phyloP scores from a whole-genome alignment of 2,888 invertebrate species.

The Sipha maydis region DNA sequence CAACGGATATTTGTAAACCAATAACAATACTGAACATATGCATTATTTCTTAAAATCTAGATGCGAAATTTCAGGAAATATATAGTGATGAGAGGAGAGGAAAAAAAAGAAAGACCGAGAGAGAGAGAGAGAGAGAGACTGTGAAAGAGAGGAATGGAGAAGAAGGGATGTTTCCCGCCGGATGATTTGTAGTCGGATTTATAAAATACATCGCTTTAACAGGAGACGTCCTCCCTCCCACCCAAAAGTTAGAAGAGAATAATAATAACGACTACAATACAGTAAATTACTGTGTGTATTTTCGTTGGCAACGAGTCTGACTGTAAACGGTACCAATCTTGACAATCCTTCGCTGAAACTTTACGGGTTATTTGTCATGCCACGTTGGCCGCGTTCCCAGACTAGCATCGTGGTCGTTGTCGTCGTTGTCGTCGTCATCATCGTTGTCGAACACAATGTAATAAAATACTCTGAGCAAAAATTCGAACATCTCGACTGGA shows the following conservation, averaged over 20 bases:
- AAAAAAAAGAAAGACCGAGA: neutral
- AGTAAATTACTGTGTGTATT: conserved; percentile 1
- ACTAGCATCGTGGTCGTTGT: neutral
- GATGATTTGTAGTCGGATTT: conserved; percentile 4
- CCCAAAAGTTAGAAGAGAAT: too few relatives aligned
- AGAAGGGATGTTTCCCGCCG: neutral
- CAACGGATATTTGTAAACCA: neutral
- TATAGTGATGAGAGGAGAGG: neutral
- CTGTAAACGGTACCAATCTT: conserved; percentile 8
- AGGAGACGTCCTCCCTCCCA: neutral
- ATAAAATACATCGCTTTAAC: neutral
- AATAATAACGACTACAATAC: conserved; percentile 8
- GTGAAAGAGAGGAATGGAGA: neutral
- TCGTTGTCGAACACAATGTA: neutral
- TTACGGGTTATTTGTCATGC: neutral
- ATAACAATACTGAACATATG: neutral
- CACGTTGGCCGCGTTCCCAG: conserved; percentile 8
- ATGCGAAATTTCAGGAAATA: neutral
- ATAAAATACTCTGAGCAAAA: neutral
- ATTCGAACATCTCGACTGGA: too few relatives aligned
- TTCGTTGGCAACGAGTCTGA: conserved; percentile 11
- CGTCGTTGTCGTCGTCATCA: neutral
- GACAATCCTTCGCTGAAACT: neutral
- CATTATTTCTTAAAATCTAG: neutral
- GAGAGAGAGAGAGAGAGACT: neutral